Base-by-base conservation (phyloP, 2,797 vertebrate genomes). In the Gadopsis bispinosus region DNA sequence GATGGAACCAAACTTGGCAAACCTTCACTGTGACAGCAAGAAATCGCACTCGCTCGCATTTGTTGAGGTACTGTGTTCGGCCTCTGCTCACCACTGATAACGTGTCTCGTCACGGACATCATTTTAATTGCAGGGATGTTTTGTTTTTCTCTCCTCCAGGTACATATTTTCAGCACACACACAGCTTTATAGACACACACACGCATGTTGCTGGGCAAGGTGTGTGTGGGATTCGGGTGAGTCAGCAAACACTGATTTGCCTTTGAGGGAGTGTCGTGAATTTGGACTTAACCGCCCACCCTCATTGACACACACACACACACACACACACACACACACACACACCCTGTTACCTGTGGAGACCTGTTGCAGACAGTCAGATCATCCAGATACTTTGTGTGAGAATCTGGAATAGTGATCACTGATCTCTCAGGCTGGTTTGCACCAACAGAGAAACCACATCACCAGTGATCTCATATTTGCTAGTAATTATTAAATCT, bases 211-310 rank as follows among this genome's bases (percentile, higher is more conserved):
- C 58, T 56, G 41, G 29, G 22, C 13, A 29, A 51, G 58, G 75
- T 58, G 73, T 84, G 77, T 60, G 69, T 65, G 73, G 63, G 65
- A 56, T 55, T 37, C 0, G 0, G 26, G 68, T 78, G 86, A 83
- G 64, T 85, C 86, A 83, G 65, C 70, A 77, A 54, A 55, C 10
- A 11, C 29, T 56, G 66, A 63, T 68, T 64, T 76, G 60, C 29
- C 60, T 69, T 65, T 77, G 48, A 48, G 70, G 85, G 85, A 50
- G 85, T 84, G 85, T 47, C n/a, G 5, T 22, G 54, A 78, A 75
- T 59, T 50, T 59, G 69, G 53, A 68, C 62, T 62, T 58, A 67
- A 19, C 41, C 55, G 1, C 74, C 35, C 80, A 56, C 71, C 50
- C 47, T 54, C 54, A 29, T 22, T 31, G 7, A 60, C 58, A 64